Evolutionary conservation across 1,140 invertebrate species (phyloP).

Genomic region (Vanessa tameamea): DNA sequence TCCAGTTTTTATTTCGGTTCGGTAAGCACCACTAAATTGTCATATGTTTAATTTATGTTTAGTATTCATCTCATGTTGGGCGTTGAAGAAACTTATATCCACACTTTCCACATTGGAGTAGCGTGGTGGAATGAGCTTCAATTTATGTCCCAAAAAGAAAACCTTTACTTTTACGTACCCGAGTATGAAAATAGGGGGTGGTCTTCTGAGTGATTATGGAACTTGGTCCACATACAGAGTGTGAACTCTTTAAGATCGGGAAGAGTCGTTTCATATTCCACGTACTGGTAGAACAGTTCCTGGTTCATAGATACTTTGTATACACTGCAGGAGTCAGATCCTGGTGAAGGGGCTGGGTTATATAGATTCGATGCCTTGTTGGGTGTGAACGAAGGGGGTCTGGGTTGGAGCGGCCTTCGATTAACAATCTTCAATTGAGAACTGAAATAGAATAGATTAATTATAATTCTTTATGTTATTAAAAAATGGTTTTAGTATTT

Average conservation of each 20-base stretch:
- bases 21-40: too few relatives aligned
- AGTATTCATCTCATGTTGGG: too few relatives aligned
- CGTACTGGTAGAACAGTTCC: conserved; percentile 85
- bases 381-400: conserved; percentile 38
- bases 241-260: conserved; percentile 91
- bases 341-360: conserved; percentile 41
- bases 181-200: conserved; percentile 91
- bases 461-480: too few relatives aligned
- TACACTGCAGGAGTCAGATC: conserved; percentile 82
- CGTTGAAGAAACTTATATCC: too few relatives aligned
- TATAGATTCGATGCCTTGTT: conserved; percentile 49
- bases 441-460: conserved; percentile 37
- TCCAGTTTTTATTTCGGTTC: too few relatives aligned
- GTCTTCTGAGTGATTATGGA: conserved; percentile 89
- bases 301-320: conserved; percentile 86
- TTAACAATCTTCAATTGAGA: conserved; percentile 64
- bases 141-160: too few relatives aligned
- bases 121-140: too few relatives aligned
- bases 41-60: too few relatives aligned
- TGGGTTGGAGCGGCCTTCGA: conserved; percentile 45
- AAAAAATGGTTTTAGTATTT: too few relatives aligned
- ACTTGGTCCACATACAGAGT: conserved; percentile 90
- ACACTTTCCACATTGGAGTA: too few relatives aligned
- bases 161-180: conserved; percentile 80
- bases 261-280: conserved; percentile 86